Evolutionary conservation across 1,140 invertebrate species (phyloP).

Genomic region (Atopsyche davidsoni): DNA sequence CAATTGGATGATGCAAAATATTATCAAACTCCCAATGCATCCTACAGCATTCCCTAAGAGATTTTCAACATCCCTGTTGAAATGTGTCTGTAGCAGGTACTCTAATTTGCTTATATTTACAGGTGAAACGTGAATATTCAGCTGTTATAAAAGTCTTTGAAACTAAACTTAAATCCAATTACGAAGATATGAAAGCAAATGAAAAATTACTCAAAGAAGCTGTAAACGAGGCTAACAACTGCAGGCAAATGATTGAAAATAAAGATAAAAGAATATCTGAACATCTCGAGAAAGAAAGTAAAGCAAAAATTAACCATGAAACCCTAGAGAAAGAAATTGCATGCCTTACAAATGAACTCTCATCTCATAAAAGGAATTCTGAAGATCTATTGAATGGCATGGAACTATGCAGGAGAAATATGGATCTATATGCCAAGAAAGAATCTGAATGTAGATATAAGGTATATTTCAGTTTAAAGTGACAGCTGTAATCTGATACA

Average conservation of each 20-base stretch:
- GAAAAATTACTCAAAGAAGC: constrained; percentile 34
- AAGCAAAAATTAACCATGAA: constrained; percentile 31
- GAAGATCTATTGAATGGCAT: constrained; percentile 22
- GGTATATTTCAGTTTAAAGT: constrained; percentile 9
- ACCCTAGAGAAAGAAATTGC: constrained; percentile 33
- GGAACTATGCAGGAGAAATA: constrained; percentile 20
- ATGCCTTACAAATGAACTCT: constrained; percentile 25
- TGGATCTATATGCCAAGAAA: constrained; percentile 24
- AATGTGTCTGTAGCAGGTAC: background rate
- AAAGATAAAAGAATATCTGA: constrained; percentile 34
- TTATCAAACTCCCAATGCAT: no score
- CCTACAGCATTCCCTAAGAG: no score
- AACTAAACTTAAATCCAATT: constrained; percentile 36
- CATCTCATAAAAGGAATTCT: constrained; percentile 15
- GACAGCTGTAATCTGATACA: no score
- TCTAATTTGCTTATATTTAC: constrained; percentile 14
- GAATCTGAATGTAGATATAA: constrained; percentile 26
- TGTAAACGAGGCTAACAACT: constrained; percentile 33
- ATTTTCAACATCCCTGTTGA: background rate
- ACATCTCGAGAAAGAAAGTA: constrained; percentile 31
- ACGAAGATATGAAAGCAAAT: constrained; percentile 39
- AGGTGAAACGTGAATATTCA: constrained; percentile 41
- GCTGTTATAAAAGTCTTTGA: constrained; percentile 41
- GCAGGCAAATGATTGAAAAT: constrained; percentile 30
- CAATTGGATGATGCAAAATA: no score